Evolutionary conservation across 2,113 vertebrate species (phyloP).

Genomic region (Malurus melanocephalus): DNA sequence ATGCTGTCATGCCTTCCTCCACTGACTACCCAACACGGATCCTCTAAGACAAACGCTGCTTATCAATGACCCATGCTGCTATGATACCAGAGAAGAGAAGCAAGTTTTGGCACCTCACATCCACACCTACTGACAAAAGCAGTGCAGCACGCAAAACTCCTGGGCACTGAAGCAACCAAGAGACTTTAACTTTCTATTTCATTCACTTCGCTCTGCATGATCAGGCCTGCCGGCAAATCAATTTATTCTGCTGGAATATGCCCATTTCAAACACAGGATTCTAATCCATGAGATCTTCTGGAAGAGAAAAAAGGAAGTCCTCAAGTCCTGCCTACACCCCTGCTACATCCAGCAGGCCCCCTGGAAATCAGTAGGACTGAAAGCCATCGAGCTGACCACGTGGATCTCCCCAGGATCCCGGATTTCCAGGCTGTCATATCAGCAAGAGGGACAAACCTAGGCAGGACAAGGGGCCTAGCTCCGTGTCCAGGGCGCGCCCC

Average conservation of each 20-base stretch:
- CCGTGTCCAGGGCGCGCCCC: background rate
- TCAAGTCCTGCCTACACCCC: background rate
- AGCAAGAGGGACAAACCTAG: accelerated
- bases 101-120: background rate
- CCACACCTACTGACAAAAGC: background rate
- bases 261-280: background rate
- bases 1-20: background rate
- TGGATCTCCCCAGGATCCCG: accelerated
- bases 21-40: accelerated
- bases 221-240: background rate
- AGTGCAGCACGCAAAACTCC: background rate
- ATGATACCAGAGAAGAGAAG: background rate
- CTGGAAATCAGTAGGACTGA: background rate
- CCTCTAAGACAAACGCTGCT: background rate
- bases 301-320: background rate
- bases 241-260: background rate
- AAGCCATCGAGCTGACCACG: no score
- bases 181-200: background rate
- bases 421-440: background rate
- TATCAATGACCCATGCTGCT: background rate
- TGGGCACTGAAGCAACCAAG: background rate
- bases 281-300: background rate
- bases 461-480: background rate
- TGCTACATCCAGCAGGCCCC: background rate
- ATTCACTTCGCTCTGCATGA: accelerated